Conservation (phyloP, 2,888 invertebrate species). For the Dicranocentrus wangi region DNA sequence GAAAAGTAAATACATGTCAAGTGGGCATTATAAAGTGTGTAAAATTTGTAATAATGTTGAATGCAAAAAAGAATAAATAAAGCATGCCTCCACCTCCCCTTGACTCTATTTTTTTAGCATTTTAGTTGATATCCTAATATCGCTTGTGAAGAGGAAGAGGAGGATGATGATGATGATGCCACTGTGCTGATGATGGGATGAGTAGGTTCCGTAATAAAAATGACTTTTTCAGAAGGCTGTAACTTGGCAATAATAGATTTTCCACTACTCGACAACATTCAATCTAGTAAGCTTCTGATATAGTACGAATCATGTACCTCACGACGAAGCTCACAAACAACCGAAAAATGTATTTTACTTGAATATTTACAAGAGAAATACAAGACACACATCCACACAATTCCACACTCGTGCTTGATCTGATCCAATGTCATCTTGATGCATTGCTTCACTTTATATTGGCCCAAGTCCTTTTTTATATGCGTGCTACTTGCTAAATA, state of each 20-base stretch:
- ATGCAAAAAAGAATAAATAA: neutral
- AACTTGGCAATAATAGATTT: slow-evolving; percentile 59
- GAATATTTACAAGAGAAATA: neutral
- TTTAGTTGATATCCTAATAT: slow-evolving; percentile 4
- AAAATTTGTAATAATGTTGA: slow-evolving; percentile 23
- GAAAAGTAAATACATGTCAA: slow-evolving; percentile 3
- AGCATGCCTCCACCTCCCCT: slow-evolving; percentile 11
- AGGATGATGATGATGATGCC: too few relatives aligned
- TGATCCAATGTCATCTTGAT: slow-evolving; percentile 60
- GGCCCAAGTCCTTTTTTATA: slow-evolving; percentile 14
- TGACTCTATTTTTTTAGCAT: neutral
- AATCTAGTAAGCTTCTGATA: too few relatives aligned
- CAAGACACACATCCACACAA: neutral
- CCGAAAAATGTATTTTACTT: too few relatives aligned
- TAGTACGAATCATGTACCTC: too few relatives aligned
- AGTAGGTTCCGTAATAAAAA: slow-evolving; percentile 44
- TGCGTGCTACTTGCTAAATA: neutral
- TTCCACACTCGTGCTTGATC: slow-evolving; percentile 34
- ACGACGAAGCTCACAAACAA: too few relatives aligned
- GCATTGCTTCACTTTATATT: slow-evolving; percentile 61
- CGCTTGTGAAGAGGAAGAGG: too few relatives aligned
- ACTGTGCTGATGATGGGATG: slow-evolving; percentile 54
- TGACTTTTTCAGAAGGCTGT: slow-evolving; percentile 32
- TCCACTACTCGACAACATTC: slow-evolving; percentile 30
- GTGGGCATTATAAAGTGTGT: neutral